phyloP scores from a whole-genome alignment of 1,140 invertebrate species.

The Dreissena polymorpha region DNA sequence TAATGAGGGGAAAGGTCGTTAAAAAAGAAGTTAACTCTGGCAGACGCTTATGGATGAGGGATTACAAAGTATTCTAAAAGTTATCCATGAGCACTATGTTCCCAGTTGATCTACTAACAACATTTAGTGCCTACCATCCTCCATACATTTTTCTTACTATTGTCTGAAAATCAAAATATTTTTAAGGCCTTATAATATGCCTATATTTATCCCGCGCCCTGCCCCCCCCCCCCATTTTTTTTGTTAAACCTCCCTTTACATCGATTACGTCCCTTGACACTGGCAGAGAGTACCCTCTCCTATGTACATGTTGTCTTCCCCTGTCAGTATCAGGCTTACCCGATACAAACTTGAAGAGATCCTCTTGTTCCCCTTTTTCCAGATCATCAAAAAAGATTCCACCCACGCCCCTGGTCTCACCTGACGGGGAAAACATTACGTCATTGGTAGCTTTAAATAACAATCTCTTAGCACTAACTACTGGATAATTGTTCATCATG shows the following conservation, averaged over 20 bases:
- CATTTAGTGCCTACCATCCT: too few relatives aligned
- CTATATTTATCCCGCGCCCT: neutral
- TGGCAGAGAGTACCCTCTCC: too few relatives aligned
- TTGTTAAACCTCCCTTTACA: neutral
- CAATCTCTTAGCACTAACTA: too few relatives aligned
- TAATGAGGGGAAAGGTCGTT: neutral
- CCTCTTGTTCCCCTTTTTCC: constrained; percentile 87
- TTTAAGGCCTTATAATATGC: neutral
- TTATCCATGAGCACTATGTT: too few relatives aligned
- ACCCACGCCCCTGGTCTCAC: constrained; percentile 93
- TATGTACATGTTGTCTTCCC: too few relatives aligned
- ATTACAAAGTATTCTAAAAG: too few relatives aligned
- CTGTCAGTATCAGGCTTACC: too few relatives aligned
- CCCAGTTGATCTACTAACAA: too few relatives aligned
- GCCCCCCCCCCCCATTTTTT: neutral
- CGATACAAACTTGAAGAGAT: constrained; percentile 92
- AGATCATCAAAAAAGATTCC: constrained; percentile 99
- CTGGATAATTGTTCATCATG: too few relatives aligned
- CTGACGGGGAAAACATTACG: constrained; percentile 78
- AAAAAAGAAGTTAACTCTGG: neutral
- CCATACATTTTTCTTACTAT: too few relatives aligned
- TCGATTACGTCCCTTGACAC: constrained; percentile 82
- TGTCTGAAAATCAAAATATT: neutral
- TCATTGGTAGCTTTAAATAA: too few relatives aligned
- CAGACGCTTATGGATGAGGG: too few relatives aligned